These are phyloP conservation scores for Physocephala rufipes DNA, from an alignment of 2,888 invertebrate genomes.

Conservation along the genomic window DNA sequence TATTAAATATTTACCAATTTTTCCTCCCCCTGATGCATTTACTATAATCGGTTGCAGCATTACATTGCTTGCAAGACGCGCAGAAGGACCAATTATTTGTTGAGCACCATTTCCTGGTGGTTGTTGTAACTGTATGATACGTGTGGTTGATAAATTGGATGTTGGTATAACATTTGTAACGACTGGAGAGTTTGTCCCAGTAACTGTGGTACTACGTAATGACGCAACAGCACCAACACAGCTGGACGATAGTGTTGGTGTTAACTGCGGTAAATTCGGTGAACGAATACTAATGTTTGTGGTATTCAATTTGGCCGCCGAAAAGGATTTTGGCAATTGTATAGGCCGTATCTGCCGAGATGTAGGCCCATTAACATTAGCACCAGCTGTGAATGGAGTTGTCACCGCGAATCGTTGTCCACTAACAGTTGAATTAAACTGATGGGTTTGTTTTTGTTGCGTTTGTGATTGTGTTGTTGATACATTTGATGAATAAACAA, in stretches of 20 bases:
- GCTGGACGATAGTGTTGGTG: conserved; percentile 51
- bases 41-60: conserved; percentile 65
- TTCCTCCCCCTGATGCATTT: conserved; percentile 56
- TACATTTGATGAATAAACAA: conserved; percentile 64
- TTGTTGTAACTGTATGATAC: conserved; percentile 65
- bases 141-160: conserved; percentile 58
- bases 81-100: conserved; percentile 60
- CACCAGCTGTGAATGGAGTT: conserved; percentile 50
- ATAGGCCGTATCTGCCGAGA: conserved; percentile 64
- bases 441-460: conserved; percentile 53
- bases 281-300: conserved; percentile 65
- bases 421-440: conserved; percentile 57
- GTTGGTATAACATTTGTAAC: conserved; percentile 56
- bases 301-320: conserved; percentile 61
- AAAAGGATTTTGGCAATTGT: conserved; percentile 61
- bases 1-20: conserved; percentile 57
- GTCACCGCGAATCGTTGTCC: conserved; percentile 62
- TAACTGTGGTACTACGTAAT: conserved; percentile 46
- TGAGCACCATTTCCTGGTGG: conserved; percentile 58
- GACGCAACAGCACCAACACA: conserved; percentile 41
- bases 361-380: conserved; percentile 53
- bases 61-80: conserved; percentile 61
- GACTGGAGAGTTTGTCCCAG: conserved; percentile 46
- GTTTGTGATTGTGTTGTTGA: conserved; percentile 52
- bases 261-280: conserved; percentile 59